Evolutionary conservation across 2,113 vertebrate genomes (phyloP), one percentile per base, ranked within the genome.

Genomic region (Colinus virginianus): DNA sequence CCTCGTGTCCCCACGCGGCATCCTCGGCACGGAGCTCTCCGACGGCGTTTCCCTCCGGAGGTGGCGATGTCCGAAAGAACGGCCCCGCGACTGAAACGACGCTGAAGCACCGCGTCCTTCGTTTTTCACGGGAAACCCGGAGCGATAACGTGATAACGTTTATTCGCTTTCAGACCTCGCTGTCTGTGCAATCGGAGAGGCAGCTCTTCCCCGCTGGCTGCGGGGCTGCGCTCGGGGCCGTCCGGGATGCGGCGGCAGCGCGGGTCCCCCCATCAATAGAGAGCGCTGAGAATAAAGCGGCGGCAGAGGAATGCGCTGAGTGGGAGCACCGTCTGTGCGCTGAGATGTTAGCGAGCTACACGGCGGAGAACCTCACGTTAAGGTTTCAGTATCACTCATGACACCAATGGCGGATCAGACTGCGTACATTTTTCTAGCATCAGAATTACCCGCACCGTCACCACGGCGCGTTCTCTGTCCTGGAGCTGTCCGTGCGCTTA

Each of bases 1-100:
- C 71, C 90, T 86, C 25, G 78, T 56, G 74, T 70, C 93, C 19
- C 64, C 40, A 64, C 64, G 48, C 67, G 76, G 67, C 59, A 38
- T 14, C 77, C 38, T 72, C 32, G 64, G 4, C 43, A 11, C 28
- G 58, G 55, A 42, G 42, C 48, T 1, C 42, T 12, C 11, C 4
- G 40, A 40, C 6, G 82, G 3, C 32, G 78, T 63, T 63, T 53
- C 40, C 40, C 40, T 40, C 13, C 51, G 28, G 26, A 28, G 51
- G 8, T 15, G 16, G 26, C 5, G 8, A 26, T 28, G 51, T 46
- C 49, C 58, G 46, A 53, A 70, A 63, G 80, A 82, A 53, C 10
- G 62, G 14, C 42, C 28, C 25, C 23, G 46, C 18, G 36, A 19
- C 26, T 20, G 59, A 11, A 26, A 5, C 12, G 11, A 4, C 23